Conservation (phyloP, 2,113 vertebrate genomes). For the Thalassarche chlororhynchos region DNA sequence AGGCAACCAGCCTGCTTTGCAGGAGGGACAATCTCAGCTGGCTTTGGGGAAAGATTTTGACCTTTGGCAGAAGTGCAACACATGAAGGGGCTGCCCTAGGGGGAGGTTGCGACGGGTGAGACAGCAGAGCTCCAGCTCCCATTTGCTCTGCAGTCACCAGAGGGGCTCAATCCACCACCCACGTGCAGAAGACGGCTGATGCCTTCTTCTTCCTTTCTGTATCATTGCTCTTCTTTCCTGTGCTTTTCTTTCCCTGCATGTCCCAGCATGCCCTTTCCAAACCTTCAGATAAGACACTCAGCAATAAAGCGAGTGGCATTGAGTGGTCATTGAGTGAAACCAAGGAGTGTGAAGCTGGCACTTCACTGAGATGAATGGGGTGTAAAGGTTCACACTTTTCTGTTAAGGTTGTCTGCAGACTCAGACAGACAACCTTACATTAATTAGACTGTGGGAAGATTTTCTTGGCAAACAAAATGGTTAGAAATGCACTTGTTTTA, state of each 20-base stretch:
- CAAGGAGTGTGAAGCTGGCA: not conserved
- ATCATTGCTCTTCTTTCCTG: not conserved
- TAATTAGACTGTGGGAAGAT: not conserved
- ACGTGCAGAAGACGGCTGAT: not conserved
- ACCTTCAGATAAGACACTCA: not conserved
- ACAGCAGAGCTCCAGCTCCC: not conserved
- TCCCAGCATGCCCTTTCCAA: not conserved
- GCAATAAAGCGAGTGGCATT: not conserved
- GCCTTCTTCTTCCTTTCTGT: not conserved
- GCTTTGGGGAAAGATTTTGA: not conserved
- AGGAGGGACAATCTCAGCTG: not conserved
- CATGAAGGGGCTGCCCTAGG: not conserved
- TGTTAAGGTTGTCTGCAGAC: not conserved
- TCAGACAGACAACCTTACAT: not conserved
- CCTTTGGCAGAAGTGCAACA: not conserved
- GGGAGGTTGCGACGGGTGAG: fast-evolving
- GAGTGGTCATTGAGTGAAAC: not conserved
- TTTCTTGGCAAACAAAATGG: not conserved
- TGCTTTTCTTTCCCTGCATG: not conserved
- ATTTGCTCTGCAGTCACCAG: not conserved
- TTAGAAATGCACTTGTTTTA: not conserved
- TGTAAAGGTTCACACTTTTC: not conserved
- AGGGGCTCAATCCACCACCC: not conserved
- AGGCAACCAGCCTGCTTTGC: not conserved
- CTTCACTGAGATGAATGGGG: not conserved